These are phyloP conservation scores for Steromphala cineraria DNA, from an alignment of 2,888 invertebrate genomes.

Conservation along the genomic window DNA sequence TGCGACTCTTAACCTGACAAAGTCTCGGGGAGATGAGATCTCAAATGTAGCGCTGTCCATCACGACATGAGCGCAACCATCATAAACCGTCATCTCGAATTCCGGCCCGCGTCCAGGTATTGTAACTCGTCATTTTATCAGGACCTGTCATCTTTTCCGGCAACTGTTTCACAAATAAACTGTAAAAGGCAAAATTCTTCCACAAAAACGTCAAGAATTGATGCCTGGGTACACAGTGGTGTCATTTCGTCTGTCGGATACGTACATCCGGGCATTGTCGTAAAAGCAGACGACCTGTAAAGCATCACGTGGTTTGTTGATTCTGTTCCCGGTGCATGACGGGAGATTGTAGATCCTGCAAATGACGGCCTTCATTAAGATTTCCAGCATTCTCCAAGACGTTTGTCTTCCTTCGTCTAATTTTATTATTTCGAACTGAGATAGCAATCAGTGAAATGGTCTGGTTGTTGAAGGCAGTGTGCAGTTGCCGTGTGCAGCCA, in stretches of 20 bases:
- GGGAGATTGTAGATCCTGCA: not conserved
- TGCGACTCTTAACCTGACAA: not conserved
- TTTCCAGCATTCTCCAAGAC: slow-evolving; percentile 3
- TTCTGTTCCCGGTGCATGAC: not conserved
- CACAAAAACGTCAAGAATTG: not conserved
- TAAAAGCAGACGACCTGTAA: not conserved
- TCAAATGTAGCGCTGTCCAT: not conserved
- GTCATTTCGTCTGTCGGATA: not conserved
- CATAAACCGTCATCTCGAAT: not conserved
- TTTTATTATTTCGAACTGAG: slow-evolving; percentile 14
- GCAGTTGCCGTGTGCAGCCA: too few relatives aligned
- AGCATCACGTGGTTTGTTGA: not conserved
- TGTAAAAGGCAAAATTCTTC: not conserved
- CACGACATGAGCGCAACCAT: not conserved
- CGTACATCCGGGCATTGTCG: not conserved
- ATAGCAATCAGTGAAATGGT: not conserved
- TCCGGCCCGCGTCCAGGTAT: slow-evolving; percentile 1
- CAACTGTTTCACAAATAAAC: slow-evolving; percentile 5
- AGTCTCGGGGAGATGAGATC: not conserved
- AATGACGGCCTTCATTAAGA: not conserved
- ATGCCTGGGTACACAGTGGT: not conserved
- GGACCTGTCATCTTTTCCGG: not conserved
- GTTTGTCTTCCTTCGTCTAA: not conserved
- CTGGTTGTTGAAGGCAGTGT: too few relatives aligned
- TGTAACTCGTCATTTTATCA: not conserved